A percentile compares a stretch with the other conserved stretches of the same genome.
phyloP scores from a whole-genome alignment of 2,888 invertebrate species.

The Diogma glabrata region DNA sequence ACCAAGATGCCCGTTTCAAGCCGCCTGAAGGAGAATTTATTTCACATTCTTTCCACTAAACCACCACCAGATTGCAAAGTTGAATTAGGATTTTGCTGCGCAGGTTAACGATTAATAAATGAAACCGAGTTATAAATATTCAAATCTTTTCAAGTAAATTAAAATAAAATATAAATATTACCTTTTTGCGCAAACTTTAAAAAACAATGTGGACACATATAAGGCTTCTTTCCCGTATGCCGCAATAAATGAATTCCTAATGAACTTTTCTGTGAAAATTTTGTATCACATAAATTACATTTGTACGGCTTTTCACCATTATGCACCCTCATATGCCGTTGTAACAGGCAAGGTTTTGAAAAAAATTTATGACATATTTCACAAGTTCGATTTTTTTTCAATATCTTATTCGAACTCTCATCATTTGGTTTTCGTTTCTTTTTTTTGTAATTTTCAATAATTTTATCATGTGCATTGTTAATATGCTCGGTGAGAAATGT shows the following conservation, averaged over 20 bases:
- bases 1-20: too few relatives aligned
- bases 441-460: neutral
- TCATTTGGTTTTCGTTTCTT: neutral
- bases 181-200: neutral
- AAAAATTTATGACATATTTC: conserved; percentile 1
- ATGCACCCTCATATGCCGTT: conserved; percentile 22
- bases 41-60: too few relatives aligned
- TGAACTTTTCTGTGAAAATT: neutral
- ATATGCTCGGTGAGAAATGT: neutral
- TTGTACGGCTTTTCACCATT: conserved; percentile 19
- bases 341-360: conserved; percentile 11
- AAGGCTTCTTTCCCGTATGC: conserved; percentile 1
- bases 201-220: neutral
- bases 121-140: too few relatives aligned
- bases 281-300: conserved; percentile 16
- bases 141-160: too few relatives aligned
- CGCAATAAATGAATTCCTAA: neutral
- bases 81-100: too few relatives aligned
- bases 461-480: neutral
- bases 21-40: too few relatives aligned
- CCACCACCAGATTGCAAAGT: too few relatives aligned
- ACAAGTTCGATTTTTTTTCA: neutral
- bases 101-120: too few relatives aligned
- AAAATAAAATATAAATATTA: too few relatives aligned
- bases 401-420: neutral